Conservation (phyloP, 2,113 vertebrate genomes). For the Chroicocephalus ridibundus region DNA sequence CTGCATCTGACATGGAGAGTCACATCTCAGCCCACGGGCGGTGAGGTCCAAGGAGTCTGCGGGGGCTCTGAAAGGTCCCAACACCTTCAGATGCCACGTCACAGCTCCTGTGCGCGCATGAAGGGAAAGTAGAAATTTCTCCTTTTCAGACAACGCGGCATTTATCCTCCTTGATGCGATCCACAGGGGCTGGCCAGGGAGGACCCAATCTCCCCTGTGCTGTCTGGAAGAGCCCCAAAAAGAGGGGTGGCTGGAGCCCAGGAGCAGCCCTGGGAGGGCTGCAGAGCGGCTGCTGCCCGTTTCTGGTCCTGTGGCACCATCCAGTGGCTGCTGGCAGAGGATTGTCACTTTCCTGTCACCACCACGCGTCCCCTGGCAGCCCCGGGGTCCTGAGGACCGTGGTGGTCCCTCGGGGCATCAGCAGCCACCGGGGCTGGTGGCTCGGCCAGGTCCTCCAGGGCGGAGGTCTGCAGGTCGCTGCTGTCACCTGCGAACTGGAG, state of each 20-base stretch:
- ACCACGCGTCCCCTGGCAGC: rapidly evolving
- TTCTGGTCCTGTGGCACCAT: slow-evolving; percentile 54
- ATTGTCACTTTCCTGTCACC: neutral
- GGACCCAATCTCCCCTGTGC: neutral
- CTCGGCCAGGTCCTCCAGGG: slow-evolving; percentile 48
- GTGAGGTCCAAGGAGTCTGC: neutral
- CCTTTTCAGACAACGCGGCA: neutral
- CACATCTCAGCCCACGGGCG: neutral
- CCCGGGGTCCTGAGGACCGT: neutral
- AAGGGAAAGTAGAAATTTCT: neutral
- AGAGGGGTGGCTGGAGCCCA: neutral
- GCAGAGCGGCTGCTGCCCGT: neutral
- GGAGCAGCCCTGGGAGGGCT: neutral
- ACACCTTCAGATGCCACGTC: rapidly evolving
- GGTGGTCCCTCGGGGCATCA: neutral
- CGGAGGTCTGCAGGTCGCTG: slow-evolving; percentile 69
- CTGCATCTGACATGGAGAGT: rapidly evolving
- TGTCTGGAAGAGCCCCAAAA: neutral
- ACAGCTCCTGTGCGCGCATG: rapidly evolving
- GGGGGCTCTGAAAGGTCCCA: neutral
- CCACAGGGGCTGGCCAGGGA: neutral
- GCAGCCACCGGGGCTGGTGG: slow-evolving; percentile 33
- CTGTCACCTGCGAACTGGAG: slow-evolving; percentile 52
- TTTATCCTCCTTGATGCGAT: neutral
- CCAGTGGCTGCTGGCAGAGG: slow-evolving; percentile 42